Evolutionary conservation across 2,113 vertebrate species (phyloP), one percentile per base, ranked within the genome.

Genomic region (Corythoichthys intestinalis): DNA sequence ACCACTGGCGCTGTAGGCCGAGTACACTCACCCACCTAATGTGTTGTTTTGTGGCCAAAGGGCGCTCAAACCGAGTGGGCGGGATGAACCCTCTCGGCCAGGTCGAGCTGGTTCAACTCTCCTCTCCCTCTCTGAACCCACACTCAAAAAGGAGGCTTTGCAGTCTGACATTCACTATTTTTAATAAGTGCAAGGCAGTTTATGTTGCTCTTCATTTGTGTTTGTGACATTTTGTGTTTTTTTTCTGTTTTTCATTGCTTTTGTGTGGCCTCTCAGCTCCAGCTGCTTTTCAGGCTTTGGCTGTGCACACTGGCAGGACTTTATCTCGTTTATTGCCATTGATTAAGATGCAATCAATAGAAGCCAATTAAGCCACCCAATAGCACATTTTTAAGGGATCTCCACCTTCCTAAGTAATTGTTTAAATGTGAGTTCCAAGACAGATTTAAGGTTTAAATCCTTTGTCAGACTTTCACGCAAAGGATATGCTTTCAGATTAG

Each of bases 71-170:
- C 64, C 72, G 83, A 85, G 85, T 85, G 78, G 78, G 83, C 70
- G 75, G 82, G 9, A 44, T 44, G 41, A 44, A 44, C 41, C 3
- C 6, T 64, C 71, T 62, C n/a, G 41, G 80, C 82, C 86, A 82
- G 83, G 64, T 77, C 73, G 61, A 63, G 69, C 73, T 76, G 75
- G 81, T 75, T 78, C 53, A 56, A 28, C 63, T 80, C 66, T 66
- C 77, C 83, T 79, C 87, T 85, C 82, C 89, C 87, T 74, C 82
- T 10, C 65, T 75, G 82, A 44, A 88, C 77, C 81, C 77, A 85
- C 67, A 76, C 48, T 56, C n/a, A 35, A 62, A 41, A 62, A 8
- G 2, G 14, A 44, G n/a, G 50, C 17, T n/a, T 52, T n/a, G 50
- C 50, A 1, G 4, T 52, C 0, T 0, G 4, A n/a, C 50, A 9